Conservation (phyloP, 2,797 vertebrate species). For the Halcyon badia region DNA sequence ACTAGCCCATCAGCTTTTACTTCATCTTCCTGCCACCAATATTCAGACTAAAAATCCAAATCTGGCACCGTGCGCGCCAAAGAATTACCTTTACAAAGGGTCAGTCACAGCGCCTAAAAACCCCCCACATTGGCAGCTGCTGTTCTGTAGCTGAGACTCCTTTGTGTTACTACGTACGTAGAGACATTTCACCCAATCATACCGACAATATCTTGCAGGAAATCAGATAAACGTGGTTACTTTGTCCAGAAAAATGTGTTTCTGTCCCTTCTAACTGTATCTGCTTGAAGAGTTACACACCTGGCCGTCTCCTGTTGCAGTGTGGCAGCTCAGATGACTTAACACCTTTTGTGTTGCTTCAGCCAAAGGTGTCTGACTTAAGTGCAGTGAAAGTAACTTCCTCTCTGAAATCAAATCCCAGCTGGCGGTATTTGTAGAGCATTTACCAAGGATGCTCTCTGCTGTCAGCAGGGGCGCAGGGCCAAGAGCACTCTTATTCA, state of each 20-base stretch:
- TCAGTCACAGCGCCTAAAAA: neutral
- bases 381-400: slow-evolving; percentile 27
- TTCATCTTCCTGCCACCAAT: neutral
- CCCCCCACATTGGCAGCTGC: neutral
- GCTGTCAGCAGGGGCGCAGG: slow-evolving; percentile 5
- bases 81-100: neutral
- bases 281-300: slow-evolving; percentile 63
- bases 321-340: slow-evolving; percentile 39
- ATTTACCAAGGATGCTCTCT: neutral
- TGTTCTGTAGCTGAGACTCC: neutral
- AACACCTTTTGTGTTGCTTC: slow-evolving; percentile 57
- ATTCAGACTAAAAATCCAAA: neutral
- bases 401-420: slow-evolving; percentile 39
- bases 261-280: neutral
- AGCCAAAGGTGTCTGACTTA: neutral
- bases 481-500: neutral
- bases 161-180: rapidly evolving
- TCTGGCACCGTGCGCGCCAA: neutral
- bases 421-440: neutral
- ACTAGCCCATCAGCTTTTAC: neutral
- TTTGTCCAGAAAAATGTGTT: neutral
- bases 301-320: slow-evolving; percentile 42
- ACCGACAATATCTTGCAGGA: neutral
- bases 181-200: neutral
- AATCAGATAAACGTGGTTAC: neutral